phyloP scores from a whole-genome alignment of 92 coral and sea anemone genomes.

The Porites lobata region DNA sequence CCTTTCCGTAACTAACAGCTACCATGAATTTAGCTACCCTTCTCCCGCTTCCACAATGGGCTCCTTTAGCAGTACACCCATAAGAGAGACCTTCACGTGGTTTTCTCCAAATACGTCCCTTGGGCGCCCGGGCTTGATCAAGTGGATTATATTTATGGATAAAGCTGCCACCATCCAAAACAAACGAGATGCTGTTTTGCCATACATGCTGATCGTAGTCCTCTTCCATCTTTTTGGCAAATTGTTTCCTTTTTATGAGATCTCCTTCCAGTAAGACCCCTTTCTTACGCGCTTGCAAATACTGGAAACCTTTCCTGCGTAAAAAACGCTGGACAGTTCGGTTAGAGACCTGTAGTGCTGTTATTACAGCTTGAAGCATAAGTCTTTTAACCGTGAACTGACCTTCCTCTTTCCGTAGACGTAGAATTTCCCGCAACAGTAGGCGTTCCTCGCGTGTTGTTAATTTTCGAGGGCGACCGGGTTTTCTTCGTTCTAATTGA shows the following conservation, averaged over 20 bases:
- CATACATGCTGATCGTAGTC: conserved; percentile 3
- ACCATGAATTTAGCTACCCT: conserved; percentile 22
- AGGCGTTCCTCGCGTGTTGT: conserved; percentile 17
- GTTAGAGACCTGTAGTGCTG: neutral
- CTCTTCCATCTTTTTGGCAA: too few species aligned
- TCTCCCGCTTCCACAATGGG: conserved; percentile 21
- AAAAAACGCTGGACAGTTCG: conserved; percentile 35
- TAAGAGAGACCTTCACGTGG: neutral
- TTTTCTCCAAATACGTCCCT: conserved; percentile 20
- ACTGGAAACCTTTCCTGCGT: conserved; percentile 29
- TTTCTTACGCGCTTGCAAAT: conserved; percentile 37
- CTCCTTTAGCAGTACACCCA: neutral
- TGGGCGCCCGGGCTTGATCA: conserved; percentile 14
- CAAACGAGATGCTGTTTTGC: conserved; percentile 13
- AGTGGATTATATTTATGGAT: conserved; percentile 24
- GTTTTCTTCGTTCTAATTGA: neutral
- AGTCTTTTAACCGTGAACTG: conserved; percentile 35
- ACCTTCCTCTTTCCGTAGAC: conserved; percentile 31
- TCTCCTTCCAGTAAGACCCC: conserved; percentile 17
- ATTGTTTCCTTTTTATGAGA: conserved; percentile 4
- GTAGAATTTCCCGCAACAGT: conserved; percentile 19
- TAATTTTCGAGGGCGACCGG: conserved; percentile 40
- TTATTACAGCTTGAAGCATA: conserved; percentile 31
- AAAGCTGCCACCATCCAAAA: conserved; percentile 35
- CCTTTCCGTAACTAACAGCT: conserved; percentile 24